Percentiles rank a stretch among this genome's conserved stretches.
phyloP scores from a whole-genome alignment of 2,113 vertebrate species.

The Osmerus eperlanus region DNA sequence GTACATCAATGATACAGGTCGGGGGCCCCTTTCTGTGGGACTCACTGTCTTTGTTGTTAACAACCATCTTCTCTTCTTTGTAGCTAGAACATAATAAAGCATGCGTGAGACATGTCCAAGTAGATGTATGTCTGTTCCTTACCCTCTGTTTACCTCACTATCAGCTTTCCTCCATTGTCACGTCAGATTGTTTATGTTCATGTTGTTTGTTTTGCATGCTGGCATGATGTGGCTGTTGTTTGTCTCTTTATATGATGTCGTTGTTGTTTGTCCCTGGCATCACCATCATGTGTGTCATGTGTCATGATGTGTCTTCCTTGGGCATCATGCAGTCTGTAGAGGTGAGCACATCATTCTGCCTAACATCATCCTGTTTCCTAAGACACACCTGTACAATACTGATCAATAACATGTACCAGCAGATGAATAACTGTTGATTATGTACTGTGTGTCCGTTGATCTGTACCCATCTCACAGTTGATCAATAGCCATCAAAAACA shows the following conservation, averaged over 20 bases:
- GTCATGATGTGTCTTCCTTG: neutral
- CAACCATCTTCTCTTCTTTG: too few species aligned
- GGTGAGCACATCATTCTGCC: neutral
- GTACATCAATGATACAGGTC: slow-evolving; percentile 27
- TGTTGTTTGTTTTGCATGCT: neutral
- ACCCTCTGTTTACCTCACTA: too few species aligned
- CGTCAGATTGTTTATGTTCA: neutral
- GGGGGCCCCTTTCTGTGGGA: too few species aligned
- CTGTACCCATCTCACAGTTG: too few species aligned
- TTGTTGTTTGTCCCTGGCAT: slow-evolving; percentile 1
- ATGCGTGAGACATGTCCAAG: neutral
- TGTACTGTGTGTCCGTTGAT: too few species aligned
- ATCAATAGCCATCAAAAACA: too few species aligned
- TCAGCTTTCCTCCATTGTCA: too few species aligned
- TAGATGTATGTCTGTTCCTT: neutral
- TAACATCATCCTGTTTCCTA: neutral
- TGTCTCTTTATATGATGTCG: neutral
- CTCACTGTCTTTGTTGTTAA: too few species aligned
- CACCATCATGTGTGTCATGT: neutral
- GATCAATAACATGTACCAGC: too few species aligned
- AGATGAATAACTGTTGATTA: too few species aligned
- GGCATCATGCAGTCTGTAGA: neutral
- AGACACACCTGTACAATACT: neutral
- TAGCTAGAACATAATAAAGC: neutral
- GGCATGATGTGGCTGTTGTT: slow-evolving; percentile 3